Percentiles rank a stretch among this genome's conserved stretches.
phyloP scores from a whole-genome alignment of 2,797 vertebrate species.

The Myotis pilosus region DNA sequence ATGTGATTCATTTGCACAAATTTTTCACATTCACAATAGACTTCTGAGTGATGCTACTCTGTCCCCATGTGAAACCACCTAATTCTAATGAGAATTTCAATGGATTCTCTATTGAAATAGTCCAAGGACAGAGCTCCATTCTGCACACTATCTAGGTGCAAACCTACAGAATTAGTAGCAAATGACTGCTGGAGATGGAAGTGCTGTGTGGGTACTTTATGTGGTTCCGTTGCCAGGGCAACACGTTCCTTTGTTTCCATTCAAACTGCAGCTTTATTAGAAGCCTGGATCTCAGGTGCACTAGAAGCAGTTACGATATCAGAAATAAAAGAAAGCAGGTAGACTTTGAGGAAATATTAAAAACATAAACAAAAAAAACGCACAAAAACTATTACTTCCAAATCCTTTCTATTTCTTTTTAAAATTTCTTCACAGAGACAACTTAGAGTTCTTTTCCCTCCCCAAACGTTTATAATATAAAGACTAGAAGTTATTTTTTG shows the following conservation, averaged over 20 bases:
- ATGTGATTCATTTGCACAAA: conserved; percentile 46
- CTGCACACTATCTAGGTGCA: background rate
- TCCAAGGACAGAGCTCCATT: conserved; percentile 61
- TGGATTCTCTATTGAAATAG: conserved; percentile 60
- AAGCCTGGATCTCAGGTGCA: conserved; percentile 70
- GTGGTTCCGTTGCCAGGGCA: conserved; percentile 80
- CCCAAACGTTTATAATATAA: conserved; percentile 16
- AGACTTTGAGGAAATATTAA: conserved; percentile 52
- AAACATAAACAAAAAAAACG: background rate
- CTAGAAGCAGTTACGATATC: conserved; percentile 49
- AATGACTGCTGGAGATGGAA: conserved; percentile 73
- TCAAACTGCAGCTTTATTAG: conserved; percentile 73
- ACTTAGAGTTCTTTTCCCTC: background rate
- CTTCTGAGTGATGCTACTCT: background rate
- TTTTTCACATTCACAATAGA: conserved; percentile 22
- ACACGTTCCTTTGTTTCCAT: conserved; percentile 78
- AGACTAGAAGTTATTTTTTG: background rate
- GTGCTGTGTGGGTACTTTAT: conserved; percentile 64
- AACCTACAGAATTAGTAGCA: conserved; percentile 65
- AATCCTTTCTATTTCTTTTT: background rate
- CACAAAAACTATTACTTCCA: conserved; percentile 37
- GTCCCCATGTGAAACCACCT: conserved; percentile 47
- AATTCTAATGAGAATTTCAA: conserved; percentile 66
- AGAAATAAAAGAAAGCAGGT: conserved; percentile 58
- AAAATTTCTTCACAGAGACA: background rate